Base-by-base conservation (phyloP, 2,113 vertebrate genomes). In the Tamias sibiricus region DNA sequence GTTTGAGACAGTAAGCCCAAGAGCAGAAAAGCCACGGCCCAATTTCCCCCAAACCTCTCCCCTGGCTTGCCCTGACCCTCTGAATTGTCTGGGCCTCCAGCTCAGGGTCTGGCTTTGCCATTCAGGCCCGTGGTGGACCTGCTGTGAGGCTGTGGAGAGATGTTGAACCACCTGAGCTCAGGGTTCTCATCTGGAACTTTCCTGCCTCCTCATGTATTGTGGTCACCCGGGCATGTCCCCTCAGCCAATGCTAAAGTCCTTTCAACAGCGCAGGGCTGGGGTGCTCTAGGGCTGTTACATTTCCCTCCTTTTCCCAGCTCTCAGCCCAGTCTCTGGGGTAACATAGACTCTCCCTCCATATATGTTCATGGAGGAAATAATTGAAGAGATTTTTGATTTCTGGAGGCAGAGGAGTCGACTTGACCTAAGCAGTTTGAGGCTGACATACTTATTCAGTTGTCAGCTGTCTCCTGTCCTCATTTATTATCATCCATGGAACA, bases 21-120 rank as follows among this genome's bases (percentile, higher is more conserved):
- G 40, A 40, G 66, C 49, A 52, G 47, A 24, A 64, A 49, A 62
- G 52, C 1, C 2, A 12, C n/a, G 16, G 32, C 44, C 17, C 8
- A 4, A 8, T 5, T 32, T 1, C 1, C 2, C 37, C 37, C 30
- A 0, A 0, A 6, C 5, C 14, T 10, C 24, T 59, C 12, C 28
- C 24, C 28, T 17, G 17, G 26, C 66, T 68, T 75, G 4, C 3
- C 24, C 32, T 3, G 77, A 71, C 64, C 19, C 42, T 54, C 28
- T 72, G 37, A 52, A 13, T 52, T 13, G 4, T 52, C 49, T 52
- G 49, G 16, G 49, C 49, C 49, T 52, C 49, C 13, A 52, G 49
- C 49, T 52, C 16, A 13, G 49, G 49, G 49, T 52, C 49, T 52
- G 49, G 49, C 8, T 52, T 52, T 52, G 0, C 74, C 68, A 81